Conservation (phyloP, 2,888 invertebrate genomes). For the Hyalella azteca region DNA sequence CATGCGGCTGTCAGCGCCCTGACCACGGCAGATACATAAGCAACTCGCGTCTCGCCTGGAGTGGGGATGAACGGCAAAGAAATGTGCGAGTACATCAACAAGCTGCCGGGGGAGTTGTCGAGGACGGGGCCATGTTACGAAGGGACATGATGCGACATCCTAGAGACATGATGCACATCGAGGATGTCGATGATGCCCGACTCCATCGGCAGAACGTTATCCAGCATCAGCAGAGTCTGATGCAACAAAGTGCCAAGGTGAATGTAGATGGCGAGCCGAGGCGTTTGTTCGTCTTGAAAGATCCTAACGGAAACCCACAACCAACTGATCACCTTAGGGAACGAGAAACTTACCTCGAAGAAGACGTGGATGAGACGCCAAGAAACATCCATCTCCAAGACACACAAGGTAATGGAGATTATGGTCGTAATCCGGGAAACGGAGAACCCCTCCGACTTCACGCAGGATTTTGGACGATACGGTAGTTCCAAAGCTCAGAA, state of each 20-base stretch:
- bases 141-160: too few species aligned
- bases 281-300: constrained; percentile 49
- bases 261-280: constrained; percentile 42
- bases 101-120: constrained; percentile 45
- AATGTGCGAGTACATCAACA: constrained; percentile 48
- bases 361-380: constrained; percentile 54
- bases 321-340: constrained; percentile 49
- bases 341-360: constrained; percentile 53
- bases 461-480: constrained; percentile 45
- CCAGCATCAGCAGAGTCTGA: neutral
- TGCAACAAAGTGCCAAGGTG: neutral
- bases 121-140: constrained; percentile 41
- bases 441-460: constrained; percentile 58
- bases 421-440: constrained; percentile 54
- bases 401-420: constrained; percentile 34
- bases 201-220: constrained; percentile 1
- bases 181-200: constrained; percentile 54
- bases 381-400: constrained; percentile 33
- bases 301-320: constrained; percentile 50
- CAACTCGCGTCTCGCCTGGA: constrained; percentile 53
- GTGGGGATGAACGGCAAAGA: constrained; percentile 55
- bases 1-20: constrained; percentile 45
- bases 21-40: constrained; percentile 40
- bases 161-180: constrained; percentile 50
- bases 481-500: constrained; percentile 47